A percentile compares a stretch with the other conserved stretches of the same genome.
Evolutionary conservation across 2,888 invertebrate species (phyloP).

Genomic region (Liodrosophila aerea): DNA sequence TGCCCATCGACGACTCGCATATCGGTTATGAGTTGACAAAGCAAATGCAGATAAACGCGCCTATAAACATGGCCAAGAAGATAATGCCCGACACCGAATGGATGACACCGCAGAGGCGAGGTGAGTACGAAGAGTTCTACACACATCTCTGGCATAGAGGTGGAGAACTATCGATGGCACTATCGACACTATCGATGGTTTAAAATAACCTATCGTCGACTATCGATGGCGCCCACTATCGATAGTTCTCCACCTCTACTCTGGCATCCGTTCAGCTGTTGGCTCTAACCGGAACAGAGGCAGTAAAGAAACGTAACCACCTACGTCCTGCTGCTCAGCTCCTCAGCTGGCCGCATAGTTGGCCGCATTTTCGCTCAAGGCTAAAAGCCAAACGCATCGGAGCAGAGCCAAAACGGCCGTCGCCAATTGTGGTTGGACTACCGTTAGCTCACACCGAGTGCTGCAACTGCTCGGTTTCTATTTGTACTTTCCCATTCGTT

Average conservation of each 20-base stretch:
- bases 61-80: conserved; percentile 51
- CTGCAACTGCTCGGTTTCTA: conserved; percentile 59
- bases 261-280: too few species aligned
- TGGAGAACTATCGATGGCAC: too few species aligned
- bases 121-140: conserved; percentile 46
- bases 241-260: too few species aligned
- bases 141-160: too few species aligned
- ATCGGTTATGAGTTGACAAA: conserved; percentile 52
- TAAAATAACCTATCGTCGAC: too few species aligned
- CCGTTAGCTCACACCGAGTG: conserved; percentile 14
- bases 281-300: conserved; percentile 38
- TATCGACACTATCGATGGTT: too few species aligned
- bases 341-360: not conserved
- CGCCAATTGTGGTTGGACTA: conserved; percentile 8
- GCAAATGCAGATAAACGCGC: conserved; percentile 50
- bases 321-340: not conserved
- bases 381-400: conserved; percentile 20
- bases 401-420: conserved; percentile 19
- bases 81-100: conserved; percentile 22
- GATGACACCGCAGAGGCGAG: conserved; percentile 35
- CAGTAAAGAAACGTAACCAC: too few species aligned
- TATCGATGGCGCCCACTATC: too few species aligned
- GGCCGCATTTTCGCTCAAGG: conserved; percentile 18
- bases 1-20: conserved; percentile 19
- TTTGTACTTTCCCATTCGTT: conserved; percentile 75